Conservation (phyloP, 1,140 invertebrate genomes). For the Drosophila aff. region DNA sequence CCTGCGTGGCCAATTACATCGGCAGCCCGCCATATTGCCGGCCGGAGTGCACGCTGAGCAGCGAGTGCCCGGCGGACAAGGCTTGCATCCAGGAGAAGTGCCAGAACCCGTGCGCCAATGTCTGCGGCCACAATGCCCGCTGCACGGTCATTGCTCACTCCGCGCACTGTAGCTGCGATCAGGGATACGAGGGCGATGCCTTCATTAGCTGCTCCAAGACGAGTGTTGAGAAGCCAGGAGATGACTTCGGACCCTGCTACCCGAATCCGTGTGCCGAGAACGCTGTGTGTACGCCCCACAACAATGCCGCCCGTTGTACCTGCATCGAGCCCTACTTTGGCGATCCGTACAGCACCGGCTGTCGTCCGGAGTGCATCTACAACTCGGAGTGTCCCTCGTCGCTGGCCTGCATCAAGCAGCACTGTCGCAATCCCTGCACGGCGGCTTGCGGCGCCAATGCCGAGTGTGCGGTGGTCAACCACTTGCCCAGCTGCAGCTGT, state of each 20-base stretch:
- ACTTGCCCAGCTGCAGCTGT: slow-evolving; percentile 93
- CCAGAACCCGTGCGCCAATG: slow-evolving; percentile 90
- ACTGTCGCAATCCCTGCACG: slow-evolving; percentile 94
- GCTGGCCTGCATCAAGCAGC: slow-evolving; percentile 92
- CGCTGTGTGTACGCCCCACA: slow-evolving; percentile 90
- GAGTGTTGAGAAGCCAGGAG: slow-evolving; percentile 80
- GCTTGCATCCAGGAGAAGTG: slow-evolving; percentile 94
- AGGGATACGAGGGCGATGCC: slow-evolving; percentile 92
- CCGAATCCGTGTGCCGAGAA: slow-evolving; percentile 94
- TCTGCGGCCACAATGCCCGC: slow-evolving; percentile 92
- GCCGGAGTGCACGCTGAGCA: slow-evolving; percentile 91
- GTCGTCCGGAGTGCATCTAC: slow-evolving; percentile 92
- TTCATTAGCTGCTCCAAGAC: slow-evolving; percentile 90
- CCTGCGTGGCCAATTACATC: slow-evolving; percentile 91
- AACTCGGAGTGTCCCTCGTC: slow-evolving; percentile 92
- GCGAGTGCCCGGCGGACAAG: slow-evolving; percentile 90
- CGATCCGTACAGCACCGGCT: slow-evolving; percentile 91
- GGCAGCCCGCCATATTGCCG: slow-evolving; percentile 91
- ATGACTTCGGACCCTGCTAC: slow-evolving; percentile 89
- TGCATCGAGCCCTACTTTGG: slow-evolving; percentile 95
- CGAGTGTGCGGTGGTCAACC: slow-evolving; percentile 92
- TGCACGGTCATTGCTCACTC: slow-evolving; percentile 93
- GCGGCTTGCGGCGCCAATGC: slow-evolving; percentile 93
- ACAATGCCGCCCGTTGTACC: slow-evolving; percentile 89
- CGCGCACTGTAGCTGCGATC: slow-evolving; percentile 91